Base-by-base conservation (phyloP, 2,113 vertebrate genomes). In the Clupea harengus region DNA sequence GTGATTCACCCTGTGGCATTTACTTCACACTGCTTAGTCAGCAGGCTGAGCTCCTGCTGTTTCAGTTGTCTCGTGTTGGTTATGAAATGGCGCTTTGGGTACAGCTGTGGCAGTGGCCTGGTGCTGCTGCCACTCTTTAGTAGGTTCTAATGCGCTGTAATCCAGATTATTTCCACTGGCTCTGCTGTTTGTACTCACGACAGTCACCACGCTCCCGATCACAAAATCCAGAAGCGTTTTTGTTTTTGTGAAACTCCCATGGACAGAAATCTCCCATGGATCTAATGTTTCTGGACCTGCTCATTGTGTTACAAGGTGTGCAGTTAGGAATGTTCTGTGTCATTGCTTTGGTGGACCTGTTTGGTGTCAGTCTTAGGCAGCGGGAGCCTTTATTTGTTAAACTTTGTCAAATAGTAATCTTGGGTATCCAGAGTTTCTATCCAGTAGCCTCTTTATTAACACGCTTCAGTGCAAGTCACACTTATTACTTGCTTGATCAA, bases 1-100 rank as follows among this genome's bases (percentile, higher is more conserved):
- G 20, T 60, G 54, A 60, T 60, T 6, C 5, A 60, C 25, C 9
- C 8, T 39, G 32, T 32, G 67, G 25, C 13, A 13, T 39, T 75
- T 75, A 15, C 28, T 39, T 39, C 72, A 28, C 32, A 6, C 11
- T 39, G 72, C 72, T 78, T 78, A 78, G 9, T 78, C 72, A 39
- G 72, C 72, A 78, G 28, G 28, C 39, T 44, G 84, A 20, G 52
- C 32, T 84, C 57, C 54, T 45, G 46, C 81, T 44, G 6, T 47
- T 60, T 52, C 47, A 20, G 84, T 45, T 46, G 54, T 75, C 72
- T 86, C 81, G 52, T 78, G 39, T 78, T 85, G 86, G 88, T 92
- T 92, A 88, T 88, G 88, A 91, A 93, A 92, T 88, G 25, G 54
- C 32, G 81, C 86, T 91, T 82, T 86, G 45, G 64, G 64, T 10